phyloP scores from a whole-genome alignment of 2,113 vertebrate genomes.

The Oncorhynchus masou region DNA sequence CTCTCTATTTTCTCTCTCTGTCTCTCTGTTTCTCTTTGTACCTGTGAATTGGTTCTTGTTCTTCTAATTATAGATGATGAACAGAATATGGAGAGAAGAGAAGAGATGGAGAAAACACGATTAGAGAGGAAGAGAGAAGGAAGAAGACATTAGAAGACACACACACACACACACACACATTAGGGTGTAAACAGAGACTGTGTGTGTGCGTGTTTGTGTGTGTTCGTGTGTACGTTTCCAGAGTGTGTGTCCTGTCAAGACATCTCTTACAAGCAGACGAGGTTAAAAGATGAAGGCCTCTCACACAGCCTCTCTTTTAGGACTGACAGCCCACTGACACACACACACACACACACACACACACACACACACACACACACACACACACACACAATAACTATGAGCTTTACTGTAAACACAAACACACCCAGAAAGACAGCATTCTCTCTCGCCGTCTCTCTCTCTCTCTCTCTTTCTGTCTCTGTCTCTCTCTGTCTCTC shows the following conservation, averaged over 20 bases:
- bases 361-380: constrained; percentile 16
- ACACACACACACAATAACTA: constrained; percentile 12
- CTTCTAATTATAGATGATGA: constrained; percentile 66
- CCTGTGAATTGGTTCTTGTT: constrained; percentile 40
- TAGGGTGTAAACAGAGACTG: constrained; percentile 10
- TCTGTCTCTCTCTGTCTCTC: constrained; percentile 22
- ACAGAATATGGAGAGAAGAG: constrained; percentile 38
- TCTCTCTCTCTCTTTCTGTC: constrained; percentile 23
- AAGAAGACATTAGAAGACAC: constrained; percentile 4
- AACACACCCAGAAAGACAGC: not conserved
- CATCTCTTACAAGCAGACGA: constrained; percentile 53
- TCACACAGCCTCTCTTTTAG: constrained; percentile 61
- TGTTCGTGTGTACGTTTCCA: constrained; percentile 60
- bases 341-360: constrained; percentile 21
- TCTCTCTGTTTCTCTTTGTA: no score
- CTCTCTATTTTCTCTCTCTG: no score
- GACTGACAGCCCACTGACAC: constrained; percentile 59
- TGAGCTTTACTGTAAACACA: no score
- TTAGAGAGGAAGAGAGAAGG: constrained; percentile 21
- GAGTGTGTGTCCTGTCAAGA: constrained; percentile 61
- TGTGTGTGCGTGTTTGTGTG: constrained; percentile 38
- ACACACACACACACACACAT: no score
- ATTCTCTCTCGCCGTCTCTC: constrained; percentile 13
- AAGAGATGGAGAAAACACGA: not conserved
- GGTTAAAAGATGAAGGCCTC: constrained; percentile 63